Conservation (phyloP, 2,113 vertebrate genomes). For the Eonycteris spelaea region DNA sequence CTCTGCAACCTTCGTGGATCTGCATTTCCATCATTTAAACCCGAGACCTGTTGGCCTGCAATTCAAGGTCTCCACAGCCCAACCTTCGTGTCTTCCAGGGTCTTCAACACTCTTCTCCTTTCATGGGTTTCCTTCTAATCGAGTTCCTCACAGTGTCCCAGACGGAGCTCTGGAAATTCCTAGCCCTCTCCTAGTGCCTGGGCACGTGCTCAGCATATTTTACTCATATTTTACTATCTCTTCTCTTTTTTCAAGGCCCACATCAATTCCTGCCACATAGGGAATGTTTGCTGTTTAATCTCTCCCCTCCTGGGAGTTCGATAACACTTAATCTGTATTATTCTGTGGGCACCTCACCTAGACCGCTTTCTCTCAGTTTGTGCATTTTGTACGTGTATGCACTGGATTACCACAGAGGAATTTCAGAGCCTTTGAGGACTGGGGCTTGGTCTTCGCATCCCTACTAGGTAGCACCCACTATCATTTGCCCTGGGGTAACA, state of each 20-base stretch:
- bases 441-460: background rate
- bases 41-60: background rate
- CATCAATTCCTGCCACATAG: background rate
- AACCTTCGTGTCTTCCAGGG: background rate
- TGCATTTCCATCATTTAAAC: background rate
- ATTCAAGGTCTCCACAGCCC: background rate
- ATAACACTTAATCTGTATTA: background rate
- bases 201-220: background rate
- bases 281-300: background rate
- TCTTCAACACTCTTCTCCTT: background rate
- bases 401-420: background rate
- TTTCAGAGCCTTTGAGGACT: background rate
- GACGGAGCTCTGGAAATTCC: background rate
- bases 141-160: background rate
- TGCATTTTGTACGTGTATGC: fast-evolving
- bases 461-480: background rate
- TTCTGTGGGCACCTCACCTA: background rate
- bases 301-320: background rate
- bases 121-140: background rate
- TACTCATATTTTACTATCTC: background rate
- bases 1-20: background rate
- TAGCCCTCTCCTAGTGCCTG: background rate
- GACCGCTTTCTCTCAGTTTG: background rate
- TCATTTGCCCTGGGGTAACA: background rate
- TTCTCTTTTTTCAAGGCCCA: background rate